These are phyloP conservation scores for Conger conger DNA, from an alignment of 2,113 vertebrate genomes.

Conservation along the genomic window DNA sequence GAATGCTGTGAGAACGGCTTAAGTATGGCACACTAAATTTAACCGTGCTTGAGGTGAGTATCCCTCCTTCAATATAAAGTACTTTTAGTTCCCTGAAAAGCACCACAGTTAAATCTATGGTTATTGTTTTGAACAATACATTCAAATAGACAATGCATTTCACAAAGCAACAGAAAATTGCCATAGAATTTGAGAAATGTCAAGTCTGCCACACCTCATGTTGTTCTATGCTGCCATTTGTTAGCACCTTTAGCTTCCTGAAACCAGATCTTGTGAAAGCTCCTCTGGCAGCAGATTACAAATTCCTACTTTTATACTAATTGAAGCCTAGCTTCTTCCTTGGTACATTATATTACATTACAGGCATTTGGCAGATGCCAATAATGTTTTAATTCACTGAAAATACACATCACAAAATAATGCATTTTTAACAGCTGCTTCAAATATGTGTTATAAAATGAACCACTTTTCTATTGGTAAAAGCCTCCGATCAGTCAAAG, in stretches of 20 bases:
- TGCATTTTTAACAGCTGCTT: no score
- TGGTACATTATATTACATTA: no score
- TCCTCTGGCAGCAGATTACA: background rate
- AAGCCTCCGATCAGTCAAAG: no score
- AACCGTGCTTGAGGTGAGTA: background rate
- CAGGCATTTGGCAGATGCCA: no score
- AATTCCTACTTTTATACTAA: background rate
- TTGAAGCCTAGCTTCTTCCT: no score
- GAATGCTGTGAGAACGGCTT: background rate
- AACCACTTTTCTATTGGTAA: no score
- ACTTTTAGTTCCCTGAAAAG: background rate
- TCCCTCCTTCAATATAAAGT: background rate
- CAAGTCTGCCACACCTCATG: background rate
- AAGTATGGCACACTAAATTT: background rate
- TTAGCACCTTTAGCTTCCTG: background rate
- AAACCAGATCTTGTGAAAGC: background rate
- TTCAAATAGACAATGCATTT: background rate
- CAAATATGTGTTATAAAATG: no score
- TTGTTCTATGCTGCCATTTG: background rate
- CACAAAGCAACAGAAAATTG: no score
- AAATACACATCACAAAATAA: no score
- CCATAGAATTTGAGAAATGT: background rate
- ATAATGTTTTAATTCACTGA: no score
- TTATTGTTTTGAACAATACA: background rate
- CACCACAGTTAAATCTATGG: background rate